phyloP scores from a whole-genome alignment of 2,113 vertebrate genomes.

The Paramormyrops kingsleyae region DNA sequence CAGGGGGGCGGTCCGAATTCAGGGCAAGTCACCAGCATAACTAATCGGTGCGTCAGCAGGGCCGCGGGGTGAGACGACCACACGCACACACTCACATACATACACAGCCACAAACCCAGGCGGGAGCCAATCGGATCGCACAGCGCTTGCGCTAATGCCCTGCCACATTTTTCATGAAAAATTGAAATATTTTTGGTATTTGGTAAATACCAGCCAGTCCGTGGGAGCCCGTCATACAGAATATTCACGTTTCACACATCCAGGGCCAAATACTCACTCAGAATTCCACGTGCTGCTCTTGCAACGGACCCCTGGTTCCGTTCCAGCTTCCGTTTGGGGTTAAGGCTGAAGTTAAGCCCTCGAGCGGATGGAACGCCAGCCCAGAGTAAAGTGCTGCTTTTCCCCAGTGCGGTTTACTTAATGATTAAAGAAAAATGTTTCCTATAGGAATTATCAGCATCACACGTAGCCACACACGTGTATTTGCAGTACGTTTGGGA shows the following conservation, averaged over 20 bases:
- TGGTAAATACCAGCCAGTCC: neutral
- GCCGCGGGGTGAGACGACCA: constrained; percentile 1
- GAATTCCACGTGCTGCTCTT: neutral
- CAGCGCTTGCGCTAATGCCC: neutral
- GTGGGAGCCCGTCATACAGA: neutral
- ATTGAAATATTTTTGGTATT: neutral
- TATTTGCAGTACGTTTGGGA: neutral
- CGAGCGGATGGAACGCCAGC: neutral
- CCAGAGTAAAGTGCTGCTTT: neutral
- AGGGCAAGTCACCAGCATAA: constrained; percentile 22
- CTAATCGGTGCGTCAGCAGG: constrained; percentile 10
- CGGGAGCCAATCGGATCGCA: neutral
- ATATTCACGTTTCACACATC: neutral
- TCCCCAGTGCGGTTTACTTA: neutral
- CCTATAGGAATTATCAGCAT: neutral
- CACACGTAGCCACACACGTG: neutral
- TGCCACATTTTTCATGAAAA: neutral
- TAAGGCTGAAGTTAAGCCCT: neutral
- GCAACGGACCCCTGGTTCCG: neutral
- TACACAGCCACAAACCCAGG: neutral
- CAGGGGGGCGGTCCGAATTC: constrained; percentile 1
- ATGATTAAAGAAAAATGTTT: neutral
- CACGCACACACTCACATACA: neutral
- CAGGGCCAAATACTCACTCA: neutral
- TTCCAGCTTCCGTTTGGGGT: neutral